phyloP scores from a whole-genome alignment of 2,888 invertebrate genomes.

The Xylota sylvarum region DNA sequence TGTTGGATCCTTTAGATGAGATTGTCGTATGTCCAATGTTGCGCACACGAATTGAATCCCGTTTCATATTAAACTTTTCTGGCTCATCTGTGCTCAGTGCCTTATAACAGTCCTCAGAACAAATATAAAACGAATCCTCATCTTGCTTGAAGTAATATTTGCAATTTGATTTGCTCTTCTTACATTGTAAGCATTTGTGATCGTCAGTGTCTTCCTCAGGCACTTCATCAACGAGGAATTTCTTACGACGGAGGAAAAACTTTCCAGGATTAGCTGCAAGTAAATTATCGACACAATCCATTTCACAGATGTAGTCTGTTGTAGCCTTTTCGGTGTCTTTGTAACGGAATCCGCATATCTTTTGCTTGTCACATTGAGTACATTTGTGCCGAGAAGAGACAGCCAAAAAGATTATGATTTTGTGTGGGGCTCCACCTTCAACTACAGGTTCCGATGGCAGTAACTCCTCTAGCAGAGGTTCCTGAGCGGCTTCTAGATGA shows the following conservation, averaged over 20 bases:
- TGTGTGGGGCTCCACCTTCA: conserved; percentile 82
- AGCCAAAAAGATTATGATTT: conserved; percentile 83
- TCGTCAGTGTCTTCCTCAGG: conserved; percentile 79
- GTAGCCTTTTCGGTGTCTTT: conserved; percentile 85
- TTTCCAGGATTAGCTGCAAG: conserved; percentile 86
- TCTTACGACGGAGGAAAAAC: conserved; percentile 86
- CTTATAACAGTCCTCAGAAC: conserved; percentile 87
- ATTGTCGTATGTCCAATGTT: conserved; percentile 83
- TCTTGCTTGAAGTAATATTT: conserved; percentile 86
- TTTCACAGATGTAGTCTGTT: conserved; percentile 86
- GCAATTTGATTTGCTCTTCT: conserved; percentile 85
- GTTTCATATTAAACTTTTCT: conserved; percentile 84
- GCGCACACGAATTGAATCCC: conserved; percentile 84
- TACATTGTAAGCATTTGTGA: conserved; percentile 86
- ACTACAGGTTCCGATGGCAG: conserved; percentile 78
- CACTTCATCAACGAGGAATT: conserved; percentile 85
- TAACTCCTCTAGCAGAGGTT: conserved; percentile 85
- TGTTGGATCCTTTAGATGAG: conserved; percentile 78
- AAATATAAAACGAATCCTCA: conserved; percentile 86
- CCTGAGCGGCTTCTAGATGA: conserved; percentile 86
- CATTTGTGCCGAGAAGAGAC: conserved; percentile 81
- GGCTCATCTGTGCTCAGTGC: conserved; percentile 84
- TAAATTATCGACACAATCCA: conserved; percentile 86
- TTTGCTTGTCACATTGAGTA: conserved; percentile 80
- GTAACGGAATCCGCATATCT: conserved; percentile 82